These are phyloP conservation scores for Bombus impatiens DNA, from an alignment of 1,140 invertebrate genomes.

Conservation along the genomic window DNA sequence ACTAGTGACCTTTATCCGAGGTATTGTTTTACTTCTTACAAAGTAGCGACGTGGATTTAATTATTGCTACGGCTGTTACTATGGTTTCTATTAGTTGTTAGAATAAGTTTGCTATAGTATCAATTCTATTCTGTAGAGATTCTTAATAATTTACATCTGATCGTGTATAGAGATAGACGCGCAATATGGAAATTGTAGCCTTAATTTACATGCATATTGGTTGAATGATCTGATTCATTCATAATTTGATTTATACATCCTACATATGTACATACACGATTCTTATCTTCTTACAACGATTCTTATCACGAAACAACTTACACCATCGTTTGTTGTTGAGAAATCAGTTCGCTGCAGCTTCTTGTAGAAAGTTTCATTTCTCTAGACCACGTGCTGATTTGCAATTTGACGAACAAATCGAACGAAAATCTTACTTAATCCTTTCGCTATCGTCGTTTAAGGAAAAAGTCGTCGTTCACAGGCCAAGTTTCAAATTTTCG, in stretches of 20 bases:
- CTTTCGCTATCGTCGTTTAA: too few species aligned
- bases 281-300: background rate
- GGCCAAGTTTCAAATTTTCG: too few species aligned
- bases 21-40: conserved; percentile 31
- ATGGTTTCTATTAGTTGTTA: too few species aligned
- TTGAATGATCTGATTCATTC: background rate
- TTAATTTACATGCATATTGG: background rate
- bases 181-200: background rate
- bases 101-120: too few species aligned
- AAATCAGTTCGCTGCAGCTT: conserved; percentile 25
- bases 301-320: conserved; percentile 20
- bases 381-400: background rate
- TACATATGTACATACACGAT: background rate
- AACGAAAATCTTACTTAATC: too few species aligned
- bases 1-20: conserved; percentile 28
- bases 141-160: background rate
- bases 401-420: background rate
- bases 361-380: conserved; percentile 47
- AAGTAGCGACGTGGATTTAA: background rate
- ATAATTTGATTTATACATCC: background rate
- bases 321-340: conserved; percentile 39
- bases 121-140: too few species aligned
- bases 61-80: too few species aligned
- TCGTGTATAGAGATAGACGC: background rate
- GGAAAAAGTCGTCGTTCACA: too few species aligned